Evolutionary conservation across 2,888 invertebrate genomes (phyloP).

Genomic region (Lepidochrysops patricia): DNA sequence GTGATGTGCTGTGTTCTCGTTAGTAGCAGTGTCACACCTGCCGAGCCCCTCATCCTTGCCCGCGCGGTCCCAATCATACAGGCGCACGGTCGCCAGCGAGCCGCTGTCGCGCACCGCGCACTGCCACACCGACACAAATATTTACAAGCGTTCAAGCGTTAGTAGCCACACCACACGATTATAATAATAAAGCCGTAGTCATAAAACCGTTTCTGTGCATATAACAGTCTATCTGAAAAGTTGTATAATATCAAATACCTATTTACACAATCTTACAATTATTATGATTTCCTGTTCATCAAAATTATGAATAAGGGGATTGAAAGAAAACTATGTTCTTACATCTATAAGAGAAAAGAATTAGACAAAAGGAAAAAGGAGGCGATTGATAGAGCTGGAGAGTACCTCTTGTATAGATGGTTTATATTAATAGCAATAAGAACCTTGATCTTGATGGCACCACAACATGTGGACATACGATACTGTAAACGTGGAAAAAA

Average conservation of each 20-base stretch:
- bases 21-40: constrained; percentile 74
- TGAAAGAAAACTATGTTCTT: background rate
- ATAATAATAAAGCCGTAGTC: background rate
- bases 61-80: constrained; percentile 94
- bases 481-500: background rate
- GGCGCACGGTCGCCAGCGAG: constrained; percentile 66
- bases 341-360: background rate
- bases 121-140: constrained; percentile 58
- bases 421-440: no score
- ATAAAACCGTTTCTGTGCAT: background rate
- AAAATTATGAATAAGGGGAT: background rate
- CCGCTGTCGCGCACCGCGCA: constrained; percentile 53
- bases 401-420: no score
- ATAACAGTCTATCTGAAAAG: background rate
- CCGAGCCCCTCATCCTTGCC: constrained; percentile 94
- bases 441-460: no score
- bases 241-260: no score
- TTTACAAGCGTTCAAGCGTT: constrained; percentile 21
- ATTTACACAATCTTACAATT: no score
- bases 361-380: no score
- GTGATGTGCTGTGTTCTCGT: background rate
- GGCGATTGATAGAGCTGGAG: no score
- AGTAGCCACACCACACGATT: background rate
- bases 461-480: no score
- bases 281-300: background rate